Base-by-base conservation (phyloP, 2,888 invertebrate species). In the Arrhopalites spinosus region DNA sequence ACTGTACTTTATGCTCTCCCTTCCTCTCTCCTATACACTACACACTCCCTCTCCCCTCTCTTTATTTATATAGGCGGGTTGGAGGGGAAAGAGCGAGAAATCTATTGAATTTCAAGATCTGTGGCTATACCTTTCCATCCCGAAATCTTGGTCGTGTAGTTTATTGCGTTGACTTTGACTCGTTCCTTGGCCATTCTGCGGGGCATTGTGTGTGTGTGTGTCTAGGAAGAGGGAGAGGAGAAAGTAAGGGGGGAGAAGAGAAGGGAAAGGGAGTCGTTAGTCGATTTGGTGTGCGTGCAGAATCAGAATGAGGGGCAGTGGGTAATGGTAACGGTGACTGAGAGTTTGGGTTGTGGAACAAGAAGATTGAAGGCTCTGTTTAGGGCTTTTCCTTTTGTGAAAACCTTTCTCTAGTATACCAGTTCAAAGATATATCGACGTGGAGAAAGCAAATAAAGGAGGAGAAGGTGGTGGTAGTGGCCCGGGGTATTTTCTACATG, bases 221-320 rank as follows among this genome's bases (percentile, higher is more conserved):
- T 17, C 11, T 23, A 25, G 1, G 29, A n/a, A 29, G 27, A 27
- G 25, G 25, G 68, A 17, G 15, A 67, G 23, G 43, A 66, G 36
- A 36, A 66, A 13, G 66, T 3, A 29, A 56, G 23, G 23, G 50
- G 27, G 25, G 27, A 56, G 30, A 27, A 59, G 56, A 27, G 20
- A 27, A n/a, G n/a, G n/a, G n/a, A n/a, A 53, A 30, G 71, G 23
- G 71, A 71, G 59, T 71, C 56, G 63, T 59, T 25, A 63, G 72
- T 63, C 72, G 72, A 72, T 64, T 72, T 47, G 27, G 47, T 63
- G 63, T 63, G 72, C 72, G 72, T 72, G 63, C 29, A 61, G 72
- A 72, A 72, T 72, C 36, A 50, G 25, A 72, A 72, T 72, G 72
- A 72, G 72, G 72, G 72, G 63, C 63, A 72, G 43, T 72, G 63